phyloP scores from a whole-genome alignment of 2,888 invertebrate genomes.

The Coelopa pilipes region DNA sequence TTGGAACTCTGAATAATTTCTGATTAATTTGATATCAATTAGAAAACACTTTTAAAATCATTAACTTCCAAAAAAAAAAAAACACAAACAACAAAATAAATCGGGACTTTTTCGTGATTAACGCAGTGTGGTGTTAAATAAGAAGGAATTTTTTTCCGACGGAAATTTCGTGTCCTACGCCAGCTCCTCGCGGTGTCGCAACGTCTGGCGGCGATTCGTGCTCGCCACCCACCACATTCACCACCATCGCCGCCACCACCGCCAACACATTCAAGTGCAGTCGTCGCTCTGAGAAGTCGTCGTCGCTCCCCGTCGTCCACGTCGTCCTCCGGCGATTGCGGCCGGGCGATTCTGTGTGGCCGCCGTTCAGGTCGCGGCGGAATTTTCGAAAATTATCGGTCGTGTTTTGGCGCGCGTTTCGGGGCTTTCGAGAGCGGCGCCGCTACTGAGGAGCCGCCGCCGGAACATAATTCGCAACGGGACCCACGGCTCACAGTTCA shows the following conservation, averaged over 20 bases:
- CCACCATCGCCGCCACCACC: too few species aligned
- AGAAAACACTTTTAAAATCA: neutral
- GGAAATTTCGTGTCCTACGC: neutral
- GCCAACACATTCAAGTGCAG: slow-evolving; percentile 5
- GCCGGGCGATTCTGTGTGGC: neutral
- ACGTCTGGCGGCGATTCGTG: neutral
- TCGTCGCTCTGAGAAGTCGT: neutral
- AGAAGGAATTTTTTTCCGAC: neutral
- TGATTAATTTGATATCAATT: neutral
- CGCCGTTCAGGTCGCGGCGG: neutral
- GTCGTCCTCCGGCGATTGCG: neutral
- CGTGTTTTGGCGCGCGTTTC: slow-evolving; percentile 18
- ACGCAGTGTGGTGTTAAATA: neutral
- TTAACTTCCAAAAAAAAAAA: neutral
- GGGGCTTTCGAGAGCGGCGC: neutral
- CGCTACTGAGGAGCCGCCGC: neutral
- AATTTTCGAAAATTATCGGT: neutral
- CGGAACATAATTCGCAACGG: too few species aligned
- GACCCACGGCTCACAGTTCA: too few species aligned
- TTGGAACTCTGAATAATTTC: neutral
- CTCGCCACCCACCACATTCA: slow-evolving; percentile 9
- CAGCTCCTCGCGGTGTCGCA: neutral
- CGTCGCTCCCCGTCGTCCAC: neutral
- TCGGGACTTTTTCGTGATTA: neutral
- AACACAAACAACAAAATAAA: neutral